These are phyloP conservation scores for Hydractinia echinata DNA, from an alignment of 30 jellyfish, hydroid and myxozoan species.

Conservation along the genomic window DNA sequence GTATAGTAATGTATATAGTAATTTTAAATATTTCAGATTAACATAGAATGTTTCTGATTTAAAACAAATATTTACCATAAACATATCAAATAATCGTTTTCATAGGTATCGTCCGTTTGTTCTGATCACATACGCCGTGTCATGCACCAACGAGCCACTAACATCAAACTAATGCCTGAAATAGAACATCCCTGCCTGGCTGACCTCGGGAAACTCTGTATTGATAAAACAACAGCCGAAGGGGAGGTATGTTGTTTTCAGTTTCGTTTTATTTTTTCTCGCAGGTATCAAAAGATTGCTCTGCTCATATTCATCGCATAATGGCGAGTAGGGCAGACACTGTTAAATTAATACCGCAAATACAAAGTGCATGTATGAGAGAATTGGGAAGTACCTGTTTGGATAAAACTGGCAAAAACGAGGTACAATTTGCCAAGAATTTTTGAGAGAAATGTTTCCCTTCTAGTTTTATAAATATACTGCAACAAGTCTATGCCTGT, in stretches of 20 bases:
- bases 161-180: constrained; percentile 82
- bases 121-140: constrained; percentile 79
- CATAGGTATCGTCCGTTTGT: constrained; percentile 69
- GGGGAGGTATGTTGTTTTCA: constrained; percentile 68
- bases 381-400: constrained; percentile 75
- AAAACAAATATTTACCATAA: not conserved
- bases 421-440: constrained; percentile 30
- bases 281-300: constrained; percentile 67
- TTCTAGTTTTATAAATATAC: no score
- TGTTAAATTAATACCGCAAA: constrained; percentile 76
- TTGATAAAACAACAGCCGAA: constrained; percentile 39
- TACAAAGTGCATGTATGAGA: constrained; percentile 53
- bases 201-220: constrained; percentile 70
- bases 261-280: not conserved
- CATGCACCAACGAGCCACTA: constrained; percentile 91
- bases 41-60: not conserved
- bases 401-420: constrained; percentile 54
- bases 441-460: no score
- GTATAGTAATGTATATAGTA: no score
- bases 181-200: constrained; percentile 60
- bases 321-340: constrained; percentile 78
- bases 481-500: no score
- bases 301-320: constrained; percentile 67
- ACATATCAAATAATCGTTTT: not conserved
- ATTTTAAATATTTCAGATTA: not conserved